Conservation (phyloP, 2,797 vertebrate species). For the Acridotheres tristis region DNA sequence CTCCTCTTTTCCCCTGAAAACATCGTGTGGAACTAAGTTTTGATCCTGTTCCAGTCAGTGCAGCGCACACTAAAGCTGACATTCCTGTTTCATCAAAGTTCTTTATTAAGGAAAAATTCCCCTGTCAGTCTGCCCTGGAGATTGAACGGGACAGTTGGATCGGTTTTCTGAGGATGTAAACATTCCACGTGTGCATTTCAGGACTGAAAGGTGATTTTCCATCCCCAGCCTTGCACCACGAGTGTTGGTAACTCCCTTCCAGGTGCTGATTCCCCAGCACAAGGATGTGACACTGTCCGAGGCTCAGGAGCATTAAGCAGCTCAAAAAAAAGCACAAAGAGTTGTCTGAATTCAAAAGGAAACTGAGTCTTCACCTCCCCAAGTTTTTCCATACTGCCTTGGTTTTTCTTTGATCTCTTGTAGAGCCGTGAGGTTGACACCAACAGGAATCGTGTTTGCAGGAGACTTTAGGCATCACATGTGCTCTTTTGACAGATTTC, state of each 20-base stretch:
- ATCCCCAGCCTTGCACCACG: rapidly evolving
- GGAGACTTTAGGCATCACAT: neutral
- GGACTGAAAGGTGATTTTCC: neutral
- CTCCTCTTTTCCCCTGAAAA: constrained; percentile 58
- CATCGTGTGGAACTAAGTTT: constrained; percentile 51
- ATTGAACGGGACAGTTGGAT: neutral
- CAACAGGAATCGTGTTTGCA: neutral
- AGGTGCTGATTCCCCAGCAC: neutral
- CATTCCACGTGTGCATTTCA: neutral
- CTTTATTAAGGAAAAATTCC: neutral
- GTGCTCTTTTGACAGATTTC: neutral
- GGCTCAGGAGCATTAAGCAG: neutral
- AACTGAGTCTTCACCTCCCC: neutral
- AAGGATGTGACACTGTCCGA: neutral
- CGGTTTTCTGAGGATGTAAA: neutral
- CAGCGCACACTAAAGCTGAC: constrained; percentile 20
- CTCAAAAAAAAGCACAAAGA: neutral
- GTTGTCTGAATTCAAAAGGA: neutral
- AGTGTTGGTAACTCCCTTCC: neutral
- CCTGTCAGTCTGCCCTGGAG: neutral
- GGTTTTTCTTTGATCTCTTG: neutral
- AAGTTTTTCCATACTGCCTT: neutral
- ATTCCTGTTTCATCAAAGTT: constrained; percentile 33
- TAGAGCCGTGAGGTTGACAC: neutral
- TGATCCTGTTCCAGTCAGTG: constrained; percentile 23